Evolutionary conservation across 2,888 invertebrate genomes (phyloP).

Genomic region (Melieria omissa): DNA sequence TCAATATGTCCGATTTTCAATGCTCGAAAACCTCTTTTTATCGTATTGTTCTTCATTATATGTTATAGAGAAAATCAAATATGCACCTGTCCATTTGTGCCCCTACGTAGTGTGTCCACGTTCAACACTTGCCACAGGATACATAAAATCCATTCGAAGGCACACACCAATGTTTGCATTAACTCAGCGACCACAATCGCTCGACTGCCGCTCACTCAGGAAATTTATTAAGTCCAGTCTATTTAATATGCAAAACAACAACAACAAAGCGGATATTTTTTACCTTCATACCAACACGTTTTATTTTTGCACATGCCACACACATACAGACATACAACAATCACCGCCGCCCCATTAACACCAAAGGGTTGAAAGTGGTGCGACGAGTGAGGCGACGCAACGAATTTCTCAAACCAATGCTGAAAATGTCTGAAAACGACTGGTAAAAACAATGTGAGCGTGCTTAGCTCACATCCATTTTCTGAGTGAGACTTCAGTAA

Average conservation of each 20-base stretch:
- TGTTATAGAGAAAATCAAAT: too few relatives aligned
- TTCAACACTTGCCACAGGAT: too few relatives aligned
- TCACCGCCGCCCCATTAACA: constrained; percentile 39
- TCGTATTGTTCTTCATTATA: too few relatives aligned
- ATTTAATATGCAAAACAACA: constrained; percentile 55
- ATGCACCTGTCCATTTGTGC: too few relatives aligned
- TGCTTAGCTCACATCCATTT: constrained; percentile 29
- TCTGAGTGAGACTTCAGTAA: constrained; percentile 7
- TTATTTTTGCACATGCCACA: not conserved
- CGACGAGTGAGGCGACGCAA: not conserved
- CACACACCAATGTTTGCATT: constrained; percentile 27
- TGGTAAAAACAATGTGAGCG: constrained; percentile 22
- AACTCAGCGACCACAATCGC: constrained; percentile 22
- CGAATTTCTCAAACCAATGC: not conserved
- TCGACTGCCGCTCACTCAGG: constrained; percentile 15
- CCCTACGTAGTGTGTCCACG: too few relatives aligned
- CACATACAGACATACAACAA: constrained; percentile 22
- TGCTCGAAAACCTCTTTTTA: too few relatives aligned
- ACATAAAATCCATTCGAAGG: constrained; percentile 32
- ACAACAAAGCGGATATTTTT: constrained; percentile 20
- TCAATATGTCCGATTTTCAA: too few relatives aligned
- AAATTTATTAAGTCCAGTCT: constrained; percentile 48
- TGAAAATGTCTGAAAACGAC: not conserved
- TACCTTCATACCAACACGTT: too few relatives aligned
- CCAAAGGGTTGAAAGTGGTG: constrained; percentile 1